Evolutionary conservation across 2,797 vertebrate species (phyloP), one percentile per base, ranked within the genome.

Genomic region (Erpetoichthys calabaricus): DNA sequence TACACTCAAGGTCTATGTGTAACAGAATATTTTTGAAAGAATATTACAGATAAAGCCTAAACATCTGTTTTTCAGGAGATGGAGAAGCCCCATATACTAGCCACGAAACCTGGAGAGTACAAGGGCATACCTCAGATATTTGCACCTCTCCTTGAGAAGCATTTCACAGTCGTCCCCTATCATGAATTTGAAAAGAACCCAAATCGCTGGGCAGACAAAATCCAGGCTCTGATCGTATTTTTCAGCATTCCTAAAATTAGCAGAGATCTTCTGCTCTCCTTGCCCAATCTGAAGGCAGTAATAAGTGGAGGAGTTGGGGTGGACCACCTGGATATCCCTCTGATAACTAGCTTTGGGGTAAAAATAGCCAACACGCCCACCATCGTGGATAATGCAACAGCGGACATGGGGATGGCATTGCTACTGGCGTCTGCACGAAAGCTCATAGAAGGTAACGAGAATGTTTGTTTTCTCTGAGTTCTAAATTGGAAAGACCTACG

Each of bases 361-460:
- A 86, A 81, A 63, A 70, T 84, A 44, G 67, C 78, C 56, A 83
- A 80, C 65, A 89, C 82, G 6, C 86, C 84, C 0, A 64, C 72
- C 41, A 60, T 68, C 3, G 80, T 87, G 44, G 78, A 80, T 62
- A 82, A 63, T 45, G 72, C 82, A 61, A 88, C 81, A 3, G 88
- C 89, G 25, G 84, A 88, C 60, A 43, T 86, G 42, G 86, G 72
- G 3, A 82, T 88, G 72, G 71, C 74, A 46, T 62, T 89, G 60
- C 68, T 90, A 70, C 69, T 91, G 60, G 81, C 80, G 3, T 80
- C 84, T 47, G 76, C 86, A 44, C 75, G 79, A 57, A 86, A 77
- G 6, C 62, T 89, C 4, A 25, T 87, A 42, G 77, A 87, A 77
- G 86, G 86, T 88, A 75, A 67, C 45, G 59, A 49, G 25, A 10